A percentile compares a stretch with the other conserved stretches of the same genome.
Conservation (phyloP, 2,797 vertebrate genomes). For the Scolopax rusticola region DNA sequence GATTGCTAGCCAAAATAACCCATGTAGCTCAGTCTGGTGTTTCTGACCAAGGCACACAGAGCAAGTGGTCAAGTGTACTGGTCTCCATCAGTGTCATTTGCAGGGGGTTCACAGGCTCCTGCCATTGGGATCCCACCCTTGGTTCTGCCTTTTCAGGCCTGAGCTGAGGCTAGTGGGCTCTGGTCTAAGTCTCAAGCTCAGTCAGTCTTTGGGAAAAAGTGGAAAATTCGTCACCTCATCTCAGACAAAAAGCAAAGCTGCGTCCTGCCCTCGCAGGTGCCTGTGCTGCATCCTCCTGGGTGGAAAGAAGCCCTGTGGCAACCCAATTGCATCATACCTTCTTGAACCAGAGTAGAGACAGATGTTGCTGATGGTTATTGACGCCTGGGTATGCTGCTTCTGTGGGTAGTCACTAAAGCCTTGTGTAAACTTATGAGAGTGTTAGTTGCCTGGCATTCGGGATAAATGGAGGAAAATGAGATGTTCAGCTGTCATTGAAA, state of each 20-base stretch:
- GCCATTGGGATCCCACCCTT: accelerated
- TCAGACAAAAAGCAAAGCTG: neutral
- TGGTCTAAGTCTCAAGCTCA: neutral
- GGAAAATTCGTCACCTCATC: neutral
- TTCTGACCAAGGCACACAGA: neutral
- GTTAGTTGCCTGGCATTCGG: neutral
- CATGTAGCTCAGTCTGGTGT: neutral
- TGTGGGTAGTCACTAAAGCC: neutral
- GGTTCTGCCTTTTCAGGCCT: neutral
- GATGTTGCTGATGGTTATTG: neutral
- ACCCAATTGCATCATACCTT: neutral
- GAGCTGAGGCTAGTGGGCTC: neutral
- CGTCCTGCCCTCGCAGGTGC: accelerated
- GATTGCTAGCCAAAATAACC: neutral
- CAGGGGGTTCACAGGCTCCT: neutral
- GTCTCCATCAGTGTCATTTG: neutral
- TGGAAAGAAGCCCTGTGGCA: neutral
- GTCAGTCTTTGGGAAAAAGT: neutral
- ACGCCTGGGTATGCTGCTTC: neutral
- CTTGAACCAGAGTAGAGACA: neutral
- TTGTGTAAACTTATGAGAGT: neutral
- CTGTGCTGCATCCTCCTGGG: neutral
- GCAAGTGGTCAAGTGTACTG: neutral
- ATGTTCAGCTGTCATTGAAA: neutral
- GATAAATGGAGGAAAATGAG: neutral